These are phyloP conservation scores for Dastarcus helophoroides DNA, from an alignment of 2,888 invertebrate genomes.

Conservation along the genomic window DNA sequence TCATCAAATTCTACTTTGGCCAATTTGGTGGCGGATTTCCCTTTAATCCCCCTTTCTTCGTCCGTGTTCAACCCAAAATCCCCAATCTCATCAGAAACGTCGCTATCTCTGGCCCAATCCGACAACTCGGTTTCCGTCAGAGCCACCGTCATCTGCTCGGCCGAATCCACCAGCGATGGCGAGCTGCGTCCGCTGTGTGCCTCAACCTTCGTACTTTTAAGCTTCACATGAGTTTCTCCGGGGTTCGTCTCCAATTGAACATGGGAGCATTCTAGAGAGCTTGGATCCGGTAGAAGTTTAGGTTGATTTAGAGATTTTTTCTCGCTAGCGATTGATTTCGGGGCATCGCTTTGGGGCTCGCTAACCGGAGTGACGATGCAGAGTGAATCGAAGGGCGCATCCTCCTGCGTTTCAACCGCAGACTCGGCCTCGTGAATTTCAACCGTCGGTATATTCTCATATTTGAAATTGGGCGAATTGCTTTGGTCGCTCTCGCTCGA, in stretches of 20 bases:
- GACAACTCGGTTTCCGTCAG: conserved; percentile 80
- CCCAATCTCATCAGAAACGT: conserved; percentile 63
- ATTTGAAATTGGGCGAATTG: conserved; percentile 19
- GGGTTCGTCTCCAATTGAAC: conserved; percentile 24
- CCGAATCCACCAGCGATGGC: conserved; percentile 51
- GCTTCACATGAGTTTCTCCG: conserved; percentile 7
- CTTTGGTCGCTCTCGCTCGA: conserved; percentile 45
- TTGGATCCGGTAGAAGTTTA: conserved; percentile 31
- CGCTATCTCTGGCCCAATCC: conserved; percentile 78
- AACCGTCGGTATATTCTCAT: conserved; percentile 22
- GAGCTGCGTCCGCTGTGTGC: conserved; percentile 37
- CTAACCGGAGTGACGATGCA: conserved; percentile 7
- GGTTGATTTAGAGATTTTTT: conserved; percentile 36
- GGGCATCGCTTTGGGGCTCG: conserved; percentile 17
- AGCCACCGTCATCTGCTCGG: conserved; percentile 58
- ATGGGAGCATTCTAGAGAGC: conserved; percentile 22
- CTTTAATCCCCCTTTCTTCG: conserved; percentile 29
- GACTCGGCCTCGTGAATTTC: conserved; percentile 32
- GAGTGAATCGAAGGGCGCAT: conserved; percentile 30
- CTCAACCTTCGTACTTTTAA: conserved; percentile 20
- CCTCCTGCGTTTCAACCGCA: conserved; percentile 15
- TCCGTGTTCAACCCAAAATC: conserved; percentile 45
- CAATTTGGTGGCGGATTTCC: conserved; percentile 17
- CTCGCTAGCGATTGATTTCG: conserved; percentile 32
- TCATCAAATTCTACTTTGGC: conserved; percentile 33